Percentiles rank a stretch among this genome's conserved stretches.
Evolutionary conservation across 2,113 vertebrate genomes (phyloP).

Genomic region (Gymnobelideus leadbeateri): DNA sequence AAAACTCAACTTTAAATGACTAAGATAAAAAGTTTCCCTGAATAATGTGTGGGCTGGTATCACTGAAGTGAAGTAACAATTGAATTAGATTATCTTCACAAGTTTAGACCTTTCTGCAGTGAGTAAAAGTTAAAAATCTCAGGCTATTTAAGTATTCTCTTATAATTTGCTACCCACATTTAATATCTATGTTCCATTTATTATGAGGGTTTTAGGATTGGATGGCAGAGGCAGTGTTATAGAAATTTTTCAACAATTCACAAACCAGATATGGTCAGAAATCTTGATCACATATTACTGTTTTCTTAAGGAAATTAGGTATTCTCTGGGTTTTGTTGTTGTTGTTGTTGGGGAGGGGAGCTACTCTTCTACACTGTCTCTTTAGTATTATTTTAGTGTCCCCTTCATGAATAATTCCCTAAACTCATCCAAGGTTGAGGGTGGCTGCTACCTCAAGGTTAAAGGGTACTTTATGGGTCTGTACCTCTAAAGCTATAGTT

Average conservation of each 20-base stretch:
- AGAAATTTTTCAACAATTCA: neutral
- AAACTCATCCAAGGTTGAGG: neutral
- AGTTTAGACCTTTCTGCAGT: conserved; percentile 3
- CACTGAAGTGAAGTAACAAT: neutral
- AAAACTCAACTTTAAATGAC: conserved; percentile 11
- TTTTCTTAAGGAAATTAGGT: neutral
- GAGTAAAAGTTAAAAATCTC: neutral
- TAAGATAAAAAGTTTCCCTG: conserved; percentile 15
- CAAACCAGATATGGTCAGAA: neutral
- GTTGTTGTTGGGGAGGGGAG: neutral
- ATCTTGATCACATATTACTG: neutral
- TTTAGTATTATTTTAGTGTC: neutral
- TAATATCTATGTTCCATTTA: neutral
- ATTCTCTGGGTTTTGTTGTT: neutral
- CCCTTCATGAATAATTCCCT: neutral
- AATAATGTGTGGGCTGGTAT: neutral
- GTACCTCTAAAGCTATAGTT: neutral
- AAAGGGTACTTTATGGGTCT: neutral
- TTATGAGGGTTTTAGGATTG: neutral
- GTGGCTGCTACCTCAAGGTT: neutral
- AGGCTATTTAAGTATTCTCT: neutral
- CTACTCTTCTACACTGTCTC: neutral
- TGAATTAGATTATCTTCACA: neutral
- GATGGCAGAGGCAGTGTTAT: neutral
- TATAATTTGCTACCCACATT: neutral